Conservation (phyloP, 2,888 invertebrate genomes). For the Caenorhabditis sp. region DNA sequence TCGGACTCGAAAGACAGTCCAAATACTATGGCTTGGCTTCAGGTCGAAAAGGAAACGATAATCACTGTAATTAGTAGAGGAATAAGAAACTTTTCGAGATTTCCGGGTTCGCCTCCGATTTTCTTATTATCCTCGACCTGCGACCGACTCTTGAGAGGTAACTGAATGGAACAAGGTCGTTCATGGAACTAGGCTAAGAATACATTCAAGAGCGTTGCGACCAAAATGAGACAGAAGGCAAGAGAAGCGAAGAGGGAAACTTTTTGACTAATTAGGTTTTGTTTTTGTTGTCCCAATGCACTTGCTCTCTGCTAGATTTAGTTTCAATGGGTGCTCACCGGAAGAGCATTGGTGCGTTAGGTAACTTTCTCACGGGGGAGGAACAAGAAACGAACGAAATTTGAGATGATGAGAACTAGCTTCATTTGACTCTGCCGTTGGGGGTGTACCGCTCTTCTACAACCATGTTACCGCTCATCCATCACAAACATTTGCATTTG, state of each 20-base stretch:
- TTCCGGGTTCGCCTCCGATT: background rate
- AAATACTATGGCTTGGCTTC: no score
- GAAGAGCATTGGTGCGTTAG: constrained; percentile 41
- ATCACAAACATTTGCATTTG: constrained; percentile 64
- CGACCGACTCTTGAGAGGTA: background rate
- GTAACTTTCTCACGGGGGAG: constrained; percentile 35
- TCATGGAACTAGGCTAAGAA: constrained; percentile 24
- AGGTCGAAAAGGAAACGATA: background rate
- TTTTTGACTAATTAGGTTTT: constrained; percentile 26
- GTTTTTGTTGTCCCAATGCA: background rate
- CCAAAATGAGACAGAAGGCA: background rate
- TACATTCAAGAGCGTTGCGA: constrained; percentile 2
- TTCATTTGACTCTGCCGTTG: constrained; percentile 30
- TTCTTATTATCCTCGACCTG: constrained; percentile 10
- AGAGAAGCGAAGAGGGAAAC: background rate
- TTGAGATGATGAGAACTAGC: constrained; percentile 43
- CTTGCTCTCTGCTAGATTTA: background rate
- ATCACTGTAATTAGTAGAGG: constrained; percentile 23
- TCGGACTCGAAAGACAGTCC: no score
- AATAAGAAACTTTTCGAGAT: background rate
- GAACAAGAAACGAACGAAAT: constrained; percentile 27
- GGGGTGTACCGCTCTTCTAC: constrained; percentile 11
- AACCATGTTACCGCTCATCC: constrained; percentile 55
- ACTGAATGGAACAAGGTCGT: constrained; percentile 20
- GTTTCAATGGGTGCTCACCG: constrained; percentile 26